phyloP scores from a whole-genome alignment of 2,113 vertebrate genomes.

The Pterocles burchelli region DNA sequence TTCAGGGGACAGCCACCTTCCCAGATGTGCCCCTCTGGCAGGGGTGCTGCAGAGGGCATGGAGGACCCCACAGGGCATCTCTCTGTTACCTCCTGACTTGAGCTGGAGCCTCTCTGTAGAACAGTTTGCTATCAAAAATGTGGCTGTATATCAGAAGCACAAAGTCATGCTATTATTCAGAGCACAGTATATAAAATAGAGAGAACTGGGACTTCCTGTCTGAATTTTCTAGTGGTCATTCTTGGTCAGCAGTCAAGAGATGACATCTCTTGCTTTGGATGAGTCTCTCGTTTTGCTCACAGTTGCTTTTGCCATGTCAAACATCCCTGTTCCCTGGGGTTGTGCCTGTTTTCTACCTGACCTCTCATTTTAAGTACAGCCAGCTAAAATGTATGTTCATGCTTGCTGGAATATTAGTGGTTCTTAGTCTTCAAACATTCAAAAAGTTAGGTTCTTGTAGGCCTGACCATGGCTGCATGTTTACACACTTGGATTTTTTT shows the following conservation, averaged over 20 bases:
- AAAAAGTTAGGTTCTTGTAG: not conserved
- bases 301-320: not conserved
- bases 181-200: not conserved
- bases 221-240: not conserved
- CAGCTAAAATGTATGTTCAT: not conserved
- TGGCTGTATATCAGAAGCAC: not conserved
- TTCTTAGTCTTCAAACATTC: not conserved
- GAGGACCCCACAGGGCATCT: accelerated
- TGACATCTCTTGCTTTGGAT: not conserved
- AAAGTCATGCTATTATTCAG: not conserved
- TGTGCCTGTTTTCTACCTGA: not conserved
- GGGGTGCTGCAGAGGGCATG: accelerated
- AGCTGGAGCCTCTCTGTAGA: not conserved
- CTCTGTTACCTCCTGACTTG: not conserved
- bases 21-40: not conserved
- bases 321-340: not conserved
- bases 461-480: not conserved
- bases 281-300: not conserved
- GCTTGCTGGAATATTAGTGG: not conserved
- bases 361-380: not conserved
- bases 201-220: not conserved
- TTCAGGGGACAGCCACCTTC: not conserved
- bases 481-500: not conserved
- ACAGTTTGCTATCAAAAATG: not conserved
- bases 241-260: not conserved